phyloP scores from a whole-genome alignment of 2,888 invertebrate genomes.

The Tholera decimalis region DNA sequence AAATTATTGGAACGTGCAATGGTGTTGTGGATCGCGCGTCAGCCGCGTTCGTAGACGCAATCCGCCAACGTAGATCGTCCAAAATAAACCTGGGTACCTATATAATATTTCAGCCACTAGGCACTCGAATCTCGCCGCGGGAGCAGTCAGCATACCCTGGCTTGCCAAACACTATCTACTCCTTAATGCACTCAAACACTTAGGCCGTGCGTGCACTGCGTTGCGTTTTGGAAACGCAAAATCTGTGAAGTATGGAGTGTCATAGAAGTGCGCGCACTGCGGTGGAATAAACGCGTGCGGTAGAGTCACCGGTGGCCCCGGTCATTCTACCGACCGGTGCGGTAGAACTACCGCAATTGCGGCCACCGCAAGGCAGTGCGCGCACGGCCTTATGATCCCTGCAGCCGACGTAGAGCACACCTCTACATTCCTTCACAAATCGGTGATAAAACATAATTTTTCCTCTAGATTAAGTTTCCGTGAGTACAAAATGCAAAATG shows the following conservation, averaged over 20 bases:
- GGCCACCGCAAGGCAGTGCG: too few species aligned
- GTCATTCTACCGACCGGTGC: too few species aligned
- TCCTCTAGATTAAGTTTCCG: slow-evolving; percentile 37
- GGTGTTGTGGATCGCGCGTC: slow-evolving; percentile 74
- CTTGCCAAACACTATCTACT: slow-evolving; percentile 59
- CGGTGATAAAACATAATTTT: slow-evolving; percentile 42
- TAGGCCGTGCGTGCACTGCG: too few species aligned
- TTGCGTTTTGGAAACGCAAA: too few species aligned
- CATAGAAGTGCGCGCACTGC: too few species aligned
- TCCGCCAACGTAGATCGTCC: slow-evolving; percentile 84
- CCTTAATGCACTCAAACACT: slow-evolving; percentile 54
- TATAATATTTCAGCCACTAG: slow-evolving; percentile 82
- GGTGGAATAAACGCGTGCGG: too few species aligned
- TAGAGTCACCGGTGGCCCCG: too few species aligned
- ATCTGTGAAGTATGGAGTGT: too few species aligned
- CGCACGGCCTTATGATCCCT: slow-evolving; percentile 44
- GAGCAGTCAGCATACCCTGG: slow-evolving; percentile 71
- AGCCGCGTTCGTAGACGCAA: slow-evolving; percentile 79
- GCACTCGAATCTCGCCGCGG: slow-evolving; percentile 72
- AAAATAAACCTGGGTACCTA: slow-evolving; percentile 85
- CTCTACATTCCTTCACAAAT: slow-evolving; percentile 49
- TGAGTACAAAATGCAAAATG: slow-evolving; percentile 15
- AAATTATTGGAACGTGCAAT: slow-evolving; percentile 72
- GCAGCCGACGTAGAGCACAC: slow-evolving; percentile 44
- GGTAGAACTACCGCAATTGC: too few species aligned